Evolutionary conservation across 1,140 invertebrate species (phyloP).

Genomic region (Pomacea maculata): DNA sequence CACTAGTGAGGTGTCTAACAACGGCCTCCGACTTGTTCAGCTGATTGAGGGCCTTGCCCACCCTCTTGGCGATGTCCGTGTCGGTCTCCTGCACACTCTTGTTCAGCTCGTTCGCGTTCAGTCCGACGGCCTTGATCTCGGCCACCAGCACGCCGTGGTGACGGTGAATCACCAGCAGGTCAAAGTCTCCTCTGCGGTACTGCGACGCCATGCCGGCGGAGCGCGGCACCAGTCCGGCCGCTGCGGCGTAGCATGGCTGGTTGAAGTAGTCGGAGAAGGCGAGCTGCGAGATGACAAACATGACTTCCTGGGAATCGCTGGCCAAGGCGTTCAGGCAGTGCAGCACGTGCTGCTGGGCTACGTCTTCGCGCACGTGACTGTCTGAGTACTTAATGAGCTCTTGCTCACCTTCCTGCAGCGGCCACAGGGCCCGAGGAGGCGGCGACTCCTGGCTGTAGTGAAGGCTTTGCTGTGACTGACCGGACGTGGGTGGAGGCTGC

Average conservation of each 20-base stretch:
- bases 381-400: not conserved
- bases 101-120: not conserved
- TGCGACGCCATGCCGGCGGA: not conserved
- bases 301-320: not conserved
- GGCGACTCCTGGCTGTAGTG: too few relatives aligned
- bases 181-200: not conserved
- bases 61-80: conserved; percentile 2
- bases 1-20: not conserved
- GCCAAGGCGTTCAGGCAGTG: not conserved
- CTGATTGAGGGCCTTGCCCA: conserved; percentile 2
- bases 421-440: too few relatives aligned
- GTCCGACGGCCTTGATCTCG: conserved; percentile 3
- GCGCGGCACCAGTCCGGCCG: not conserved
- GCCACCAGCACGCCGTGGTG: not conserved
- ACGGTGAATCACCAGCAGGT: conserved; percentile 1
- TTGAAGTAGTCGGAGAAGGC: conserved; percentile 1
- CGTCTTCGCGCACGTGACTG: not conserved
- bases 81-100: not conserved
- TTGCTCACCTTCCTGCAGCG: too few relatives aligned
- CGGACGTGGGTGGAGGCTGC: too few relatives aligned
- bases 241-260: not conserved
- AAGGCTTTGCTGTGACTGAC: too few relatives aligned
- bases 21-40: conserved; percentile 12
- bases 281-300: conserved; percentile 10
- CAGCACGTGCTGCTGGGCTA: conserved; percentile 4